Percentiles rank a stretch among this genome's conserved stretches.
Evolutionary conservation across 1,140 invertebrate species (phyloP).

Genomic region (Macrostomum lignano): DNA sequence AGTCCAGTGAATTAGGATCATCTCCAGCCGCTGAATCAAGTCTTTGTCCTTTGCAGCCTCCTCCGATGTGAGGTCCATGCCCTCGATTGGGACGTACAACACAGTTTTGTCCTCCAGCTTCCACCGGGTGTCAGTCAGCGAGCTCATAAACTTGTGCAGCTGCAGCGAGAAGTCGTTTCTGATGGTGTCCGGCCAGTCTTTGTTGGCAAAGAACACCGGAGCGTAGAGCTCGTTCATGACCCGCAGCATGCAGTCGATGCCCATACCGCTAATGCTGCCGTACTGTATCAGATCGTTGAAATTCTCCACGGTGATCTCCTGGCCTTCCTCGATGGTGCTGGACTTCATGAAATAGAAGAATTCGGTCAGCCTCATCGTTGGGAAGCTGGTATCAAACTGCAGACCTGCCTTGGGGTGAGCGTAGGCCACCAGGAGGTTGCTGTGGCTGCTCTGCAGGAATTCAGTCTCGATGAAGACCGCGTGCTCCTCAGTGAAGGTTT

Average conservation of each 20-base stretch:
- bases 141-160: slow-evolving; percentile 44
- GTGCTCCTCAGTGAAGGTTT: neutral
- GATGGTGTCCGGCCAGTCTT: slow-evolving; percentile 31
- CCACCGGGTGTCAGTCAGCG: slow-evolving; percentile 47
- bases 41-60: slow-evolving; percentile 40
- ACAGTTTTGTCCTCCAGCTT: slow-evolving; percentile 50
- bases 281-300: slow-evolving; percentile 21
- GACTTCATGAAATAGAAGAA: slow-evolving; percentile 23
- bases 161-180: slow-evolving; percentile 45
- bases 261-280: slow-evolving; percentile 15
- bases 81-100: slow-evolving; percentile 48
- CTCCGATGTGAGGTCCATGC: slow-evolving; percentile 32
- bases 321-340: slow-evolving; percentile 9
- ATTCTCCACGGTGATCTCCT: slow-evolving; percentile 14
- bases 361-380: slow-evolving; percentile 14
- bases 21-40: slow-evolving; percentile 46
- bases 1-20: slow-evolving; percentile 43
- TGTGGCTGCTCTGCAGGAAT: neutral
- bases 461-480: neutral
- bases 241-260: slow-evolving; percentile 21
- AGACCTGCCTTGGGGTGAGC: neutral
- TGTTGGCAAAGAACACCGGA: slow-evolving; percentile 27
- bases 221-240: slow-evolving; percentile 26
- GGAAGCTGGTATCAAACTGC: slow-evolving; percentile 10
- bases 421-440: neutral